Conservation (phyloP, 2,113 vertebrate species). For the Lamprotornis superbus region DNA sequence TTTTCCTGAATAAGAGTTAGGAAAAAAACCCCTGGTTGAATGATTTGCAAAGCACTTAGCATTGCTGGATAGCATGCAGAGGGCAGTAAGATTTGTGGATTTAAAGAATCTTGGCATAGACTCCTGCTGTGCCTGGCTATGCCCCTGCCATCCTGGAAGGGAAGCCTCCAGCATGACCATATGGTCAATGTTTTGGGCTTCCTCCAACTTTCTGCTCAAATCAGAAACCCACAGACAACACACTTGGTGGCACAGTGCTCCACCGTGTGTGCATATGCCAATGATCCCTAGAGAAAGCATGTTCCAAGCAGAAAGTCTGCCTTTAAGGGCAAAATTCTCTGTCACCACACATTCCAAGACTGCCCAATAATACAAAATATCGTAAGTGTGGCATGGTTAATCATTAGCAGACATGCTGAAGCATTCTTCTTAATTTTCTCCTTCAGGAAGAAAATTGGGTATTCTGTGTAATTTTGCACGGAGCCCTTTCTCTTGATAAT, state of each 20-base stretch:
- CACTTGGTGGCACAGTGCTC: not conserved
- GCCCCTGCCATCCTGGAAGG: not conserved
- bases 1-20: not conserved
- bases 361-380: not conserved
- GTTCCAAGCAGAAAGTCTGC: not conserved
- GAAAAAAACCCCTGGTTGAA: accelerated
- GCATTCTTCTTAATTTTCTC: not conserved
- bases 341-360: not conserved
- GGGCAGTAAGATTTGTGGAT: not conserved
- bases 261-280: not conserved
- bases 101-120: not conserved
- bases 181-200: not conserved
- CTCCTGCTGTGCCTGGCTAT: not conserved
- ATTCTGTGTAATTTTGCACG: not conserved
- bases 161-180: not conserved
- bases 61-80: not conserved
- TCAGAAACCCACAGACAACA: not conserved
- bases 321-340: not conserved
- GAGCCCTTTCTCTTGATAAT: not conserved
- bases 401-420: not conserved
- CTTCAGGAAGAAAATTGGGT: not conserved
- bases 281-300: not conserved
- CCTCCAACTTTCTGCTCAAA: not conserved
- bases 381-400: not conserved
- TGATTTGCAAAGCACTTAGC: not conserved